Base-by-base conservation (phyloP, 2,888 invertebrate species). In the Limulus polyphemus region DNA sequence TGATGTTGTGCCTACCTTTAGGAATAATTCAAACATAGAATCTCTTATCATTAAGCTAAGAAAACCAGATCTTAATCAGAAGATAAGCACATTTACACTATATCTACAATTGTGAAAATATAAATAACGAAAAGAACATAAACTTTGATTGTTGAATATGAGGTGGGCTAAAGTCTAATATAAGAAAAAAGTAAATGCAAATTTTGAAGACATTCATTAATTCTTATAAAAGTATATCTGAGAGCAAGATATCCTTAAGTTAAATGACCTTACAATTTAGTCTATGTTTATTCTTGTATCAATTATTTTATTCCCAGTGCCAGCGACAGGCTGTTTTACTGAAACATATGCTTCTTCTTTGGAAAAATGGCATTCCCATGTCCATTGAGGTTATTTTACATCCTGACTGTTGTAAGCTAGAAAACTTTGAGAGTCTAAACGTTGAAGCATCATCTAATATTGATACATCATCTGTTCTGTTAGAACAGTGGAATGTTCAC, bases 401-500 rank as follows among this genome's bases (percentile, higher is more conserved):
- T 67, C 85, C 87, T 56, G 81, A 83, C 69, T 90, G 90, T 77
- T 77, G 67, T 57, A 83, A 83, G 14, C 54, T 32, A 11, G 13
- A 49, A 7, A 32, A 14, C n/a, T 32, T 32, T 32, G 46, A 60
- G 46, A 60, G 61, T 48, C 73, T 73, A 58, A 71, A 73, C 49
- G 69, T 71, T 12, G 78, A 76, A 67, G 74, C 74, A 58, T 71
- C 74, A 10, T 70, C 72, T 9, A 67, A 69, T 47, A 70, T 70
- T n/a, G 72, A 73, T 56, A 79, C 83, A 72, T 75, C 81, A 61
- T 74, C 74, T 69, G 32, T 32, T 32, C 71, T 80, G 49, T 78
- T 91, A 68, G 91, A 91, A 76, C 83, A 88, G 70, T 91, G 91
- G 91, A 86, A 84, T 67, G 83, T 90, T 75, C 81, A 82, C 69